phyloP scores from a whole-genome alignment of 2,797 vertebrate genomes.

The Acanthornis magna region DNA sequence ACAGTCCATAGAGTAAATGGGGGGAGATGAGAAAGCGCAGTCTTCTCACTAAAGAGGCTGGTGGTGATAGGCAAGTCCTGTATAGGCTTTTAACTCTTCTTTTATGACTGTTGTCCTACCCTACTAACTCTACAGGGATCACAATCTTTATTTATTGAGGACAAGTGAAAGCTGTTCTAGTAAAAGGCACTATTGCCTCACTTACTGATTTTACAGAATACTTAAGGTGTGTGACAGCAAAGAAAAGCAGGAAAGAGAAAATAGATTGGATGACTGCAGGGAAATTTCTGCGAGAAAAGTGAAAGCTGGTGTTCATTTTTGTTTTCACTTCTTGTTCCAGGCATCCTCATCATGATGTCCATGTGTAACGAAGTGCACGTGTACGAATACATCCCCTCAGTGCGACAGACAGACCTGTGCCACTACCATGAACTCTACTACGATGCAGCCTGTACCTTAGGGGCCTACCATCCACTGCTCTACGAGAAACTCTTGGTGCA shows the following conservation, averaged over 20 bases:
- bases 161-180: not conserved
- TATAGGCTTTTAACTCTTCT: not conserved
- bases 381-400: conserved; percentile 95
- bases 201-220: not conserved
- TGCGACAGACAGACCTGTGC: conserved; percentile 93
- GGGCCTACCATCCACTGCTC: conserved; percentile 96
- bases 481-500: conserved; percentile 95
- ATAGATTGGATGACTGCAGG: not conserved
- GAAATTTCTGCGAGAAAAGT: not conserved
- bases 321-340: conserved; percentile 67
- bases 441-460: conserved; percentile 92
- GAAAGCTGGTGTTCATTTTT: not conserved
- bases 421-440: conserved; percentile 98
- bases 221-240: not conserved
- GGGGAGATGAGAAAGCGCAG: not conserved
- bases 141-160: not conserved
- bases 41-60: not conserved
- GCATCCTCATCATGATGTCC: conserved; percentile 96
- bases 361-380: conserved; percentile 91
- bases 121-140: not conserved
- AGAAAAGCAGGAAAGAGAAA: not conserved
- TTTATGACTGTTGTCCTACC: not conserved
- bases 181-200: not conserved
- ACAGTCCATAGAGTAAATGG: not conserved
- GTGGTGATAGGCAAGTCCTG: not conserved